phyloP scores from a whole-genome alignment of 2,113 vertebrate genomes.

The Dipodomys spectabilis region DNA sequence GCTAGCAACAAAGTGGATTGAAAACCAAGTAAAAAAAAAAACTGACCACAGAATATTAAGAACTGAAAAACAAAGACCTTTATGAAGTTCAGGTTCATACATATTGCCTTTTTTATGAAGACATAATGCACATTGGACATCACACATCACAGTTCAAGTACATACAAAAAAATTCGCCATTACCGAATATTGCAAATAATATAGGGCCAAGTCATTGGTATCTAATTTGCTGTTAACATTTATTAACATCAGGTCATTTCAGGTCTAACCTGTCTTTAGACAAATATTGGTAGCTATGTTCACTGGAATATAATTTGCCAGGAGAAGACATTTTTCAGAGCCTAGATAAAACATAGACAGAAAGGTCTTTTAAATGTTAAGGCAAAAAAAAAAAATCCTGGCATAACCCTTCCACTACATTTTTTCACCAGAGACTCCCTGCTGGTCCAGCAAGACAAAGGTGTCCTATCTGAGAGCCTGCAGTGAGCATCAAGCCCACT shows the following conservation, averaged over 20 bases:
- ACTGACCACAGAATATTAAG: not conserved
- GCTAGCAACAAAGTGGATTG: not conserved
- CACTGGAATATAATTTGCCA: not conserved
- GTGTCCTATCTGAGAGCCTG: not conserved
- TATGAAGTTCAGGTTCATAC: not conserved
- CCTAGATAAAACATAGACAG: not conserved
- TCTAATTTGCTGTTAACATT: not conserved
- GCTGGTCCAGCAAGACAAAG: not conserved
- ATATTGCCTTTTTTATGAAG: not conserved
- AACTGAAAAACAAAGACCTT: conserved; percentile 11
- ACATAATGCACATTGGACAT: not conserved
- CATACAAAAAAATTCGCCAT: not conserved
- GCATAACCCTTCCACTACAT: not conserved
- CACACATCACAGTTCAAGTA: conserved; percentile 22
- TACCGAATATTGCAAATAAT: conserved; percentile 31
- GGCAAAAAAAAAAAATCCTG: not conserved
- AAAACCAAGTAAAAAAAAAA: not conserved
- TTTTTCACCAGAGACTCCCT: not conserved
- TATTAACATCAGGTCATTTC: not conserved
- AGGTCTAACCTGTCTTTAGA: conserved; percentile 19
- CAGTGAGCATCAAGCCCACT: not conserved
- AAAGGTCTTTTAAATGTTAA: not conserved
- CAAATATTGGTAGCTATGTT: not conserved
- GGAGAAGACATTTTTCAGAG: not conserved
- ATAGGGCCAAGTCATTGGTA: not conserved